A percentile compares a stretch with the other conserved stretches of the same genome.
phyloP scores from a whole-genome alignment of 2,113 vertebrate species.

The Megaleporinus macrocephalus region DNA sequence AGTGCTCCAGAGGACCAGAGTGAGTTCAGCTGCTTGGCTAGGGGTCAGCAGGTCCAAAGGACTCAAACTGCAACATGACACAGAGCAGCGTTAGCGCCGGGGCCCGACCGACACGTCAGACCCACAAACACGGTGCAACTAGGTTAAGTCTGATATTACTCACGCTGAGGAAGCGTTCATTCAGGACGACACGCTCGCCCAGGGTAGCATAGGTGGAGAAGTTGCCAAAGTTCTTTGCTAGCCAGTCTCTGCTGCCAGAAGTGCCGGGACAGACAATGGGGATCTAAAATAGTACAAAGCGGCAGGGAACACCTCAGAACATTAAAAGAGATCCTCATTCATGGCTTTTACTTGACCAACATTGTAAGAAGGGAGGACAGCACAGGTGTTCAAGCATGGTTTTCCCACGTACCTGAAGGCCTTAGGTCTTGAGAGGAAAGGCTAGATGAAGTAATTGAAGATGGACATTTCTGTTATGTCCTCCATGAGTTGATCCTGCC shows the following conservation, averaged over 20 bases:
- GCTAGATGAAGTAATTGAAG: slow-evolving; percentile 57
- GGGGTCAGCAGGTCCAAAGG: slow-evolving; percentile 51
- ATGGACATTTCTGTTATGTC: slow-evolving; percentile 33
- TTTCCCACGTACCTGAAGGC: slow-evolving; percentile 52
- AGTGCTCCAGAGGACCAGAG: slow-evolving; percentile 43
- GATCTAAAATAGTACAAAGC: slow-evolving; percentile 48
- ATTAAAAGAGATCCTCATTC: neutral
- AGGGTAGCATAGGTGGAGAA: slow-evolving; percentile 56
- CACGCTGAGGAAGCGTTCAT: slow-evolving; percentile 62
- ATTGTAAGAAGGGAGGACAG: neutral
- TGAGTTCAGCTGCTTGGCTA: slow-evolving; percentile 56
- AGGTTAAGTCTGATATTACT: slow-evolving; percentile 29
- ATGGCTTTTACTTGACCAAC: neutral
- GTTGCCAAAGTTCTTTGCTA: slow-evolving; percentile 53
- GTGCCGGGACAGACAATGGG: slow-evolving; percentile 55
- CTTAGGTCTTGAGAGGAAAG: slow-evolving; percentile 61
- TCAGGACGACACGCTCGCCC: slow-evolving; percentile 56
- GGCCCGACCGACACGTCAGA: neutral
- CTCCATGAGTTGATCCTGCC: slow-evolving; percentile 48
- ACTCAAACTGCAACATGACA: slow-evolving; percentile 26
- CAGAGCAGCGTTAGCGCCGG: neutral
- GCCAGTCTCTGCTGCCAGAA: slow-evolving; percentile 41
- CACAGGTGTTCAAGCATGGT: neutral
- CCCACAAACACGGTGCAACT: too few relatives aligned
- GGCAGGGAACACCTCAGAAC: too few relatives aligned